Conservation (phyloP, 2,888 invertebrate genomes). For the Lithophane ornitopus region DNA sequence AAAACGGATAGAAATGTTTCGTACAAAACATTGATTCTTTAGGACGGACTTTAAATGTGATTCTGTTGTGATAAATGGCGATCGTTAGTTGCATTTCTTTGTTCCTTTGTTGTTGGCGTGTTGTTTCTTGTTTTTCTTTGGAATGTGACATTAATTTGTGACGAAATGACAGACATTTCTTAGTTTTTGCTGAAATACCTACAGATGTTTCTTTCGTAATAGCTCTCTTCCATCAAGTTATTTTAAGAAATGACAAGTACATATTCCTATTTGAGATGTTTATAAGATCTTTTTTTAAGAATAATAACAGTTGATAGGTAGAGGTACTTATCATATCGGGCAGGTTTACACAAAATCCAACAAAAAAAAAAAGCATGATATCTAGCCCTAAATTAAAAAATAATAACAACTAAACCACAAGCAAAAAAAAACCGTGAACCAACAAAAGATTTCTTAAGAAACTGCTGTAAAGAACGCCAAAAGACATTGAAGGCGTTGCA, state of each 20-base stretch:
- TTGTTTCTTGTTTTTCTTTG: conserved; percentile 55
- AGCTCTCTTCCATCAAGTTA: background rate
- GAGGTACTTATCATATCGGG: background rate
- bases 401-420: conserved; percentile 59
- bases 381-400: conserved; percentile 31
- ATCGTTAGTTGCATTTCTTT: conserved; percentile 69
- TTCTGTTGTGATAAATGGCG: conserved; percentile 69
- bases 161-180: conserved; percentile 44
- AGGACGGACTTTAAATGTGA: conserved; percentile 67
- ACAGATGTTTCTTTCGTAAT: conserved; percentile 8
- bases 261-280: background rate
- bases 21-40: conserved; percentile 67
- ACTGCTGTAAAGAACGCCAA: conserved; percentile 78
- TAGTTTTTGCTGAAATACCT: conserved; percentile 27
- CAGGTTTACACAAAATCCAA: background rate
- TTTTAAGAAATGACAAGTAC: background rate
- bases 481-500: conserved; percentile 82
- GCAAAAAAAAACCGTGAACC: conserved; percentile 58
- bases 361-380: background rate
- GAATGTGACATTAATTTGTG: conserved; percentile 62
- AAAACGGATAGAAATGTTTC: conserved; percentile 66
- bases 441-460: conserved; percentile 82
- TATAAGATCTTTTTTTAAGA: background rate
- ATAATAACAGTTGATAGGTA: background rate
- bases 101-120: conserved; percentile 63